Percentiles rank a stretch among this genome's conserved stretches.
phyloP scores from a whole-genome alignment of 2,888 invertebrate genomes.

The Macrostomum cliftonense region DNA sequence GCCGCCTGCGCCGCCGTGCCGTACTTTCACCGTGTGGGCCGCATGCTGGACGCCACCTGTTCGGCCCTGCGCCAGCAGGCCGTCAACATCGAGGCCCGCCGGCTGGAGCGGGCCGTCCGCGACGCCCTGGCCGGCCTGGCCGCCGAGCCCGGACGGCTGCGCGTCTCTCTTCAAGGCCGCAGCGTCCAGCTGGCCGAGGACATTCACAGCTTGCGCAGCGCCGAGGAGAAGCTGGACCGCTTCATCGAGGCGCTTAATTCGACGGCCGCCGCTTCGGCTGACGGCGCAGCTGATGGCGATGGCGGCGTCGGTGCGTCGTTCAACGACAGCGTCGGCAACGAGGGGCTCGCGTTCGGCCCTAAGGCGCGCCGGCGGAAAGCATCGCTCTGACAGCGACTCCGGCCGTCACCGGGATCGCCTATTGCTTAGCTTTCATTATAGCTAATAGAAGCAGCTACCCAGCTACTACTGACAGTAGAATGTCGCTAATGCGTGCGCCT shows the following conservation, averaged over 20 bases:
- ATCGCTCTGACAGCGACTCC: too few relatives aligned
- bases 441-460: too few relatives aligned
- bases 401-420: too few relatives aligned
- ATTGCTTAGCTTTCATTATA: too few relatives aligned
- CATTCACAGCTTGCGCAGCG: slow-evolving; percentile 74
- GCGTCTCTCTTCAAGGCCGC: slow-evolving; percentile 65
- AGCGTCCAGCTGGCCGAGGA: slow-evolving; percentile 87
- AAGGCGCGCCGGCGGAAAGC: too few relatives aligned
- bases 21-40: slow-evolving; percentile 87
- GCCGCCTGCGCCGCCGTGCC: slow-evolving; percentile 75
- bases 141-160: slow-evolving; percentile 59
- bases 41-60: slow-evolving; percentile 78
- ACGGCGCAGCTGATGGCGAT: too few relatives aligned
- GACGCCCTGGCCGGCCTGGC: slow-evolving; percentile 75
- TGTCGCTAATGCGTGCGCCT: too few relatives aligned
- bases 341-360: too few relatives aligned
- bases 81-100: slow-evolving; percentile 60
- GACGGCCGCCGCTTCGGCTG: too few relatives aligned
- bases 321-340: too few relatives aligned
- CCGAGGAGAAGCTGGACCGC: slow-evolving; percentile 92
- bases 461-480: too few relatives aligned
- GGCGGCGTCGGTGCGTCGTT: too few relatives aligned
- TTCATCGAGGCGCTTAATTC: slow-evolving; percentile 83
- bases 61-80: slow-evolving; percentile 91
- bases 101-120: slow-evolving; percentile 83